phyloP scores from a whole-genome alignment of 2,888 invertebrate genomes.

The Epiperipatus broadwayi region DNA sequence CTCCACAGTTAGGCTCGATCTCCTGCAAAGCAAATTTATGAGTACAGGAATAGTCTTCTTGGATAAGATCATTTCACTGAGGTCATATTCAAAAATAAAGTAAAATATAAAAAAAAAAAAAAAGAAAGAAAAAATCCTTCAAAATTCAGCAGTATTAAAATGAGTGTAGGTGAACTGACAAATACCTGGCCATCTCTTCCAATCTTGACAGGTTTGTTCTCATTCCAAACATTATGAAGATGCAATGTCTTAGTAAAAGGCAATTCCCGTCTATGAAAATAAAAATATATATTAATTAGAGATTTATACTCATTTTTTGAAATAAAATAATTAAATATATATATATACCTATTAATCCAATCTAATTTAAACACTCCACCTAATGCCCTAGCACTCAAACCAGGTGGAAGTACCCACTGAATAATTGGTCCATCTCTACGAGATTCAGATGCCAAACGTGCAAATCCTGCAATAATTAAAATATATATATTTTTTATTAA shows the following conservation, averaged over 20 bases:
- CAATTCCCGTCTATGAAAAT: constrained; percentile 50
- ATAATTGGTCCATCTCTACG: constrained; percentile 71
- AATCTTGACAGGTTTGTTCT: constrained; percentile 93
- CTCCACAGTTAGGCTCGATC: constrained; percentile 85
- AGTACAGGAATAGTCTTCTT: constrained; percentile 8
- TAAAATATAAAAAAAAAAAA: neutral
- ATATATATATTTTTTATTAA: constrained; percentile 18
- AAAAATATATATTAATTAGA: constrained; percentile 12
- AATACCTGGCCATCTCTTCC: constrained; percentile 69
- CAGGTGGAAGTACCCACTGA: constrained; percentile 82
- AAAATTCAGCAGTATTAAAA: neutral
- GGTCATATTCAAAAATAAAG: neutral
- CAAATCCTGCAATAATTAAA: constrained; percentile 48
- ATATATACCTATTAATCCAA: constrained; percentile 67
- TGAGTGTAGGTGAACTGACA: constrained; percentile 1
- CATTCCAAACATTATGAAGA: constrained; percentile 92
- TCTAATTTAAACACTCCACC: constrained; percentile 91
- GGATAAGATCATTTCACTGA: neutral
- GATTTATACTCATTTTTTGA: neutral
- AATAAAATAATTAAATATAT: constrained; percentile 7
- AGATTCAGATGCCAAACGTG: constrained; percentile 67
- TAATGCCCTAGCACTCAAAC: constrained; percentile 70
- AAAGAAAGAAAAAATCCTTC: neutral
- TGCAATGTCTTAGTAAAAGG: constrained; percentile 79
- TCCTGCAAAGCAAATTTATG: constrained; percentile 42